These are phyloP conservation scores for Ormyrus pomaceus DNA, from an alignment of 2,888 invertebrate species.

Conservation along the genomic window DNA sequence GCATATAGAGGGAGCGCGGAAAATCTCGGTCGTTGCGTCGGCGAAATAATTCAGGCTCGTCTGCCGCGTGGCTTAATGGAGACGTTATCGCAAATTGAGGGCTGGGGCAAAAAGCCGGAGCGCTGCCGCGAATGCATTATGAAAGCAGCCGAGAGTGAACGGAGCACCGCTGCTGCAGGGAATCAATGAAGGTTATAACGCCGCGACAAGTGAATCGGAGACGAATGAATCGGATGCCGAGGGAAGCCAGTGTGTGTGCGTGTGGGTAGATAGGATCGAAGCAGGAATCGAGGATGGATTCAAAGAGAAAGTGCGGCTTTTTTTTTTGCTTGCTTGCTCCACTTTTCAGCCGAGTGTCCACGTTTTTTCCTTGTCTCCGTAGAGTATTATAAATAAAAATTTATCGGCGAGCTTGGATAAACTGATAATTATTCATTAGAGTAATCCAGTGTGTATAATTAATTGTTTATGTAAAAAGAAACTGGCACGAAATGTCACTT, in stretches of 20 bases:
- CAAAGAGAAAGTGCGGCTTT: background rate
- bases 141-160: background rate
- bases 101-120: slow-evolving; percentile 19
- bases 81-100: slow-evolving; percentile 34
- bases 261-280: too few relatives aligned
- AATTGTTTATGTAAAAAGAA: too few relatives aligned
- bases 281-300: background rate
- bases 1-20: too few relatives aligned
- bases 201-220: slow-evolving; percentile 6
- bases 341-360: too few relatives aligned
- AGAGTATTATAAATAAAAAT: too few relatives aligned
- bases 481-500: too few relatives aligned
- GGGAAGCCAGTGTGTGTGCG: background rate
- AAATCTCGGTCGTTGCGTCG: too few relatives aligned
- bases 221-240: background rate
- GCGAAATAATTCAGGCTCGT: slow-evolving; percentile 31
- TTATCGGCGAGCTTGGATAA: too few relatives aligned
- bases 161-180: background rate
- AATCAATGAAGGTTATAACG: slow-evolving; percentile 33
- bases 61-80: slow-evolving; percentile 7
- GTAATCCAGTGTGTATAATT: too few relatives aligned
- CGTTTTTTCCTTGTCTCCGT: too few relatives aligned
- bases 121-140: slow-evolving; percentile 27
- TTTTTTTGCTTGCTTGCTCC: too few relatives aligned
- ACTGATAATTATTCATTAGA: too few relatives aligned